These are phyloP conservation scores for Boloria selene DNA, from an alignment of 2,888 invertebrate genomes.

Conservation along the genomic window DNA sequence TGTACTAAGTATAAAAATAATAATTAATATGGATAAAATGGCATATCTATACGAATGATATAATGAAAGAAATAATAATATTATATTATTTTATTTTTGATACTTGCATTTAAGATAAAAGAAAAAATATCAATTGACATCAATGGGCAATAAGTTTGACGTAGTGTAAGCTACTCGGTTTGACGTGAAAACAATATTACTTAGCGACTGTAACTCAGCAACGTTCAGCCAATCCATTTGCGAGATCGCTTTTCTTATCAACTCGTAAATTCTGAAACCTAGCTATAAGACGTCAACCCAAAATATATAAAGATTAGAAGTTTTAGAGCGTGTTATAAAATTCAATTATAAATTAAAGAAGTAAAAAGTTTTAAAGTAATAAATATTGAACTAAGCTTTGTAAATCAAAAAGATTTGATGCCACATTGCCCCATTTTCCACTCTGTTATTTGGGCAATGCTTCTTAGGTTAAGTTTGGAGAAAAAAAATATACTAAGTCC, in stretches of 20 bases:
- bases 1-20: no score
- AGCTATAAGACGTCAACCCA: constrained; percentile 50
- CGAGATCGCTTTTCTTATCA: constrained; percentile 61
- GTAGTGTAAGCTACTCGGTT: no score
- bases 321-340: background rate
- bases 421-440: no score
- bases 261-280: constrained; percentile 68
- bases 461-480: no score
- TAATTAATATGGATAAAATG: no score
- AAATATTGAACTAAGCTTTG: no score
- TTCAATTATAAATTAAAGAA: background rate
- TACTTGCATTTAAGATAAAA: background rate
- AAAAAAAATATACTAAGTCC: no score
- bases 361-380: no score
- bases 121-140: background rate
- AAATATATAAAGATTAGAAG: constrained; percentile 32
- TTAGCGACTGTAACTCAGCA: constrained; percentile 32
- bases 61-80: no score
- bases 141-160: background rate
- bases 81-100: background rate
- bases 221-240: constrained; percentile 62
- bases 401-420: no score
- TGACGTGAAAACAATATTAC: constrained; percentile 3
- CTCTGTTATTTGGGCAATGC: no score
- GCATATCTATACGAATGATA: no score